phyloP scores from a whole-genome alignment of 1,140 invertebrate species.

The Sitobion miscanthi region DNA sequence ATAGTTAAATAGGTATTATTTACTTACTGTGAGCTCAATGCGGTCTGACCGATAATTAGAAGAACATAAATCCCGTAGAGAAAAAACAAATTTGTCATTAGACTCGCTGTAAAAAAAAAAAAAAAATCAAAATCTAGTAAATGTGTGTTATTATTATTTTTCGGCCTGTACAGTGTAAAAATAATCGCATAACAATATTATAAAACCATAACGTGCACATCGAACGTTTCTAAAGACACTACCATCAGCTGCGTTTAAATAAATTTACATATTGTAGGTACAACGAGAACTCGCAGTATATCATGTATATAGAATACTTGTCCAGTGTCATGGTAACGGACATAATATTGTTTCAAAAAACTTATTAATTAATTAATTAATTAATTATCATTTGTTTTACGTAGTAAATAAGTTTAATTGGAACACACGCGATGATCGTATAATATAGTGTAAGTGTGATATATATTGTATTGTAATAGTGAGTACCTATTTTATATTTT shows the following conservation, averaged over 20 bases:
- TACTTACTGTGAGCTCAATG: conserved; percentile 49
- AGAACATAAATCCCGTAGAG: conserved; percentile 31
- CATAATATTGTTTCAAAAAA: not conserved
- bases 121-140: not conserved
- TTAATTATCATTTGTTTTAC: not conserved
- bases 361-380: conserved; percentile 13
- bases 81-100: conserved; percentile 50
- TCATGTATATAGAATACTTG: not conserved
- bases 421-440: not conserved
- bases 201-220: not conserved
- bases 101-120: conserved; percentile 19
- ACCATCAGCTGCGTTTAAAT: not conserved
- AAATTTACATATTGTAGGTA: not conserved
- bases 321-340: not conserved
- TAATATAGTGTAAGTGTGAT: not conserved
- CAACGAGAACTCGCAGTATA: not conserved
- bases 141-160: not conserved
- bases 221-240: not conserved
- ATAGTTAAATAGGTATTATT: not conserved
- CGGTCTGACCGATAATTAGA: conserved; percentile 28
- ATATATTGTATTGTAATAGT: not conserved
- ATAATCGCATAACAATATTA: not conserved
- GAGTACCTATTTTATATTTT: too few relatives aligned
- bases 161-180: not conserved
- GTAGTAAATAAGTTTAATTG: not conserved